Evolutionary conservation across 2,888 invertebrate genomes (phyloP).

Genomic region (Parnassius mnemosyne): DNA sequence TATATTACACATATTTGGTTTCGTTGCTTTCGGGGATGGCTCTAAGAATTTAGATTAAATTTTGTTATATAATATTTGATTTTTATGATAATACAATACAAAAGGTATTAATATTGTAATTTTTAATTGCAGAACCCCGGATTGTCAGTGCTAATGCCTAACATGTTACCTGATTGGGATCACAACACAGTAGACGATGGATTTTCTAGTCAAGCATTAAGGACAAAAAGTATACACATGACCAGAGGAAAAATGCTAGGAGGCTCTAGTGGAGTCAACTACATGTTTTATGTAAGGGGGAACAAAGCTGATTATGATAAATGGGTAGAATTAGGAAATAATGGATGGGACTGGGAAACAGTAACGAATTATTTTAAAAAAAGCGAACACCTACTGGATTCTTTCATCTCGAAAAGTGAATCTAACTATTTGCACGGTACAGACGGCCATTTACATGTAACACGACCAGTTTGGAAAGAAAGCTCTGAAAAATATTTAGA

Average conservation of each 20-base stretch:
- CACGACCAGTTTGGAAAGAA: constrained; percentile 50
- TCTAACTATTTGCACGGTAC: constrained; percentile 50
- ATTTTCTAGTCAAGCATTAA: constrained; percentile 37
- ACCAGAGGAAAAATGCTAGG: too few relatives aligned
- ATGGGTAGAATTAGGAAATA: constrained; percentile 85
- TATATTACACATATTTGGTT: too few relatives aligned
- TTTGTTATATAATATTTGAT: too few relatives aligned
- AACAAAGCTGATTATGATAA: too few relatives aligned
- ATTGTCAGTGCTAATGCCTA: constrained; percentile 41
- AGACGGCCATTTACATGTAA: constrained; percentile 44
- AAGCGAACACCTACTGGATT: constrained; percentile 43
- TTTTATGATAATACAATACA: too few relatives aligned
- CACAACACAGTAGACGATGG: constrained; percentile 47
- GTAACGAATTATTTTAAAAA: constrained; percentile 48
- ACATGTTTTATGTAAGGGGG: too few relatives aligned
- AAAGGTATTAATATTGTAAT: not conserved
- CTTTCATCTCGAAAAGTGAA: constrained; percentile 37
- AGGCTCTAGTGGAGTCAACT: too few relatives aligned
- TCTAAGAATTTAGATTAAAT: too few relatives aligned
- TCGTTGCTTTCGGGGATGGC: too few relatives aligned
- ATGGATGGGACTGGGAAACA: constrained; percentile 49
- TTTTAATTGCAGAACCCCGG: constrained; percentile 50
- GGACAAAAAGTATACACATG: too few relatives aligned
- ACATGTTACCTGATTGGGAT: constrained; percentile 47
- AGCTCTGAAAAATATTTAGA: constrained; percentile 52